phyloP scores from a whole-genome alignment of 2,113 vertebrate genomes.

The Jaculus jaculus region DNA sequence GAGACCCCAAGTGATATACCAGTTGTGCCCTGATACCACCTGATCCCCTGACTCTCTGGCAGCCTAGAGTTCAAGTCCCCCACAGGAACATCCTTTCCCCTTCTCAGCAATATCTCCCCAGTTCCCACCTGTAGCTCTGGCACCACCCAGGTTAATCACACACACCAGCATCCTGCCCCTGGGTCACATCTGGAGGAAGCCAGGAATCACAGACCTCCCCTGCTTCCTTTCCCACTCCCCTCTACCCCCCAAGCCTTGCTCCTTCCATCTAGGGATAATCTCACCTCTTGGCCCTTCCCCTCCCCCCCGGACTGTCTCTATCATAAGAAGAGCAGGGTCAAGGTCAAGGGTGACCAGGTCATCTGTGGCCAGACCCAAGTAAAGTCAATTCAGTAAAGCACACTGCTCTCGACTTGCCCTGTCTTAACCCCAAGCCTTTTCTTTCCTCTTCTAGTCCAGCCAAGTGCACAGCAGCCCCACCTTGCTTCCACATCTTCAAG shows the following conservation, averaged over 20 bases:
- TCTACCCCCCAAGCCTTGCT: fast-evolving
- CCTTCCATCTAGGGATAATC: background rate
- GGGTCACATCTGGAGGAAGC: background rate
- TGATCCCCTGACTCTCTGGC: background rate
- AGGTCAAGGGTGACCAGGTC: background rate
- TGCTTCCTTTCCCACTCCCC: background rate
- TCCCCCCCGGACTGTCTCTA: background rate
- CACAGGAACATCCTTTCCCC: background rate
- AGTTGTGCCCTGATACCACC: fast-evolving
- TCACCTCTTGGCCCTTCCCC: background rate
- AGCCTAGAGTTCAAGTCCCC: no score
- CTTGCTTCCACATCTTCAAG: background rate
- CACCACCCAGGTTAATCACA: background rate
- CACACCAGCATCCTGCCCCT: background rate
- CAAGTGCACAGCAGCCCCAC: background rate
- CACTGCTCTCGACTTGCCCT: background rate
- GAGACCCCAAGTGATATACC: fast-evolving
- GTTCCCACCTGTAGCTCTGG: background rate
- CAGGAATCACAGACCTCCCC: background rate
- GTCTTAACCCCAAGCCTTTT: background rate
- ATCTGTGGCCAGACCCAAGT: fast-evolving
- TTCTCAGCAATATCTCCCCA: background rate
- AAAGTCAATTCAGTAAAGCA: background rate
- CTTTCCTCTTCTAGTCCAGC: background rate
- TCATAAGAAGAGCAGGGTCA: background rate